Conservation (phyloP, 2,888 invertebrate species). For the Leptinotarsa rubiginosa region DNA sequence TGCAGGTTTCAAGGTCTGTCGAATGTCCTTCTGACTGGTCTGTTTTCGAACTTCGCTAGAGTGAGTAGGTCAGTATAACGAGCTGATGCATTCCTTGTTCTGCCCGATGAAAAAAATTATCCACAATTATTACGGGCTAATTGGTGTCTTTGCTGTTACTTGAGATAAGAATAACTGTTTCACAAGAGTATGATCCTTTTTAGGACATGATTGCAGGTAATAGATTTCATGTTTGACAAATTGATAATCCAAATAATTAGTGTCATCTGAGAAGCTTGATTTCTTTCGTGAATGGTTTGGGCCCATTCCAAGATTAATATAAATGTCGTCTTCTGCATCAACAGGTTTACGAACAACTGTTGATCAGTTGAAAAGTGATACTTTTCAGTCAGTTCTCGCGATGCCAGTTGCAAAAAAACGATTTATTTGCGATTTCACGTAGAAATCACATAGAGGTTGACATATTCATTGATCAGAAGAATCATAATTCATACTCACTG, state of each 20-base stretch:
- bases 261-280: background rate
- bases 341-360: too few species aligned
- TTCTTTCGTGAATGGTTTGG: background rate
- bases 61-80: constrained; percentile 42
- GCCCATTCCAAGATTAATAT: background rate
- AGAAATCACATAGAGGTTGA: too few species aligned
- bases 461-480: too few species aligned
- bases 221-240: constrained; percentile 16
- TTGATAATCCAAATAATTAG: constrained; percentile 15
- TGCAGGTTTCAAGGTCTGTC: constrained; percentile 30
- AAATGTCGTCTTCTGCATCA: background rate
- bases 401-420: too few species aligned
- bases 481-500: too few species aligned
- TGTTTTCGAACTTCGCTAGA: constrained; percentile 31
- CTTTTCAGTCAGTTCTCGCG: too few species aligned
- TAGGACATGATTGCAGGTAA: background rate
- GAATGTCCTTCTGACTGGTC: constrained; percentile 33
- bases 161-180: constrained; percentile 23
- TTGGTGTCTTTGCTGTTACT: constrained; percentile 30
- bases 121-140: constrained; percentile 39
- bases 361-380: too few species aligned
- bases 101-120: constrained; percentile 29
- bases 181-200: constrained; percentile 23
- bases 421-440: too few species aligned
- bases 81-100: constrained; percentile 35